Evolutionary conservation across 2,888 invertebrate genomes (phyloP), one percentile per base, ranked within the genome.

Genomic region (Patella depressa): DNA sequence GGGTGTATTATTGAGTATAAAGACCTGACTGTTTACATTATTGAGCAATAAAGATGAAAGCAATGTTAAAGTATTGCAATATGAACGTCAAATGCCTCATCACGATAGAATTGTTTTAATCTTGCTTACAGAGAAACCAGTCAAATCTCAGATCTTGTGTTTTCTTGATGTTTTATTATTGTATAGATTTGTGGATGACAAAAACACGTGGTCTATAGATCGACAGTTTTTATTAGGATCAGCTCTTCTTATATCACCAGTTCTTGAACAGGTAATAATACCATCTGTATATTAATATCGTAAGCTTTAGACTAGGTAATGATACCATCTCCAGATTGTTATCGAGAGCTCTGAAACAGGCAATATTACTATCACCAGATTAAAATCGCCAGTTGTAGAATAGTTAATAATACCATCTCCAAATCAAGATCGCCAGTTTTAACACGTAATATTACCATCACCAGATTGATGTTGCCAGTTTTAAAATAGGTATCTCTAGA

Each of bases 181-280:
- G 53, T 70, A 9, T 59, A 86, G 86, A 71, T 86, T 85, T 73
- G 82, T 85, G 17, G 24, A n/a, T 15, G 88, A 88, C 71, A 72
- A 78, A 45, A 70, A 76, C 9, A 83, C 87, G 0, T 79, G 82
- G 74, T 71, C 72, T 5, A 78, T 87, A 17, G 87, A 87, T 76
- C 72, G 79, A 71, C 88, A 88, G 79, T 88, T 88, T 73, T 74
- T 87, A 71, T 90, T 91, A 89, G 92, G 92, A 11, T 83, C 89
- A n/a, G 89, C 87, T 0, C 81, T 92, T 53, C 80, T 92, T 71
- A 84, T 91, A n/a, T 88, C 87, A 12, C 88, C 88, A 4, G 85
- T 84, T 14, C 70, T 88, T 54, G 79, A 84, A 55, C 54, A 84
- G 82, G 88, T 88, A 76, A 57, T 76, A 55, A 19, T 59, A 19